These are phyloP conservation scores for Hippoglossus hippoglossus DNA, from an alignment of 2,797 vertebrate genomes.

Conservation along the genomic window DNA sequence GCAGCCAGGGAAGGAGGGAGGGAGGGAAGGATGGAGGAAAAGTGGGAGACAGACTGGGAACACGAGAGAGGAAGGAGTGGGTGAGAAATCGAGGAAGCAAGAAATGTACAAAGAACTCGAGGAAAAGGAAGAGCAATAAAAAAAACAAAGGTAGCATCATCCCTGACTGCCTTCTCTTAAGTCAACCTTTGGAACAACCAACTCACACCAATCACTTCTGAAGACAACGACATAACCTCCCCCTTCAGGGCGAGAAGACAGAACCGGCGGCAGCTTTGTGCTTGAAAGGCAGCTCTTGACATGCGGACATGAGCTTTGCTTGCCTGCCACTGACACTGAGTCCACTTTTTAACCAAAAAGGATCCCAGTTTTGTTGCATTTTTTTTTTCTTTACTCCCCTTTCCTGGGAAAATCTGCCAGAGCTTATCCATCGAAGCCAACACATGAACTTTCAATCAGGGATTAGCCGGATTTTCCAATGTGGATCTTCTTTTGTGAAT, in stretches of 20 bases:
- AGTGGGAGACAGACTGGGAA: conserved; percentile 63
- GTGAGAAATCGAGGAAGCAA: conserved; percentile 48
- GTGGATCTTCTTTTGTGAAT: conserved; percentile 92
- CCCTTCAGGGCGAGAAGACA: conserved; percentile 35
- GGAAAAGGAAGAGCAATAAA: conserved; percentile 8
- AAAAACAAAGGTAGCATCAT: conserved; percentile 23
- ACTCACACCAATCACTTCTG: conserved; percentile 25
- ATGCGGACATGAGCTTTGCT: conserved; percentile 70
- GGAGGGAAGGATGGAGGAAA: conserved; percentile 62
- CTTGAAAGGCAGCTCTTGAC: conserved; percentile 73
- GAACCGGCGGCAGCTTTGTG: conserved; percentile 41
- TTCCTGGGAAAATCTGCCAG: conserved; percentile 89
- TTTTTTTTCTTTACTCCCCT: conserved; percentile 81
- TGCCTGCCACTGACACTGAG: conserved; percentile 79
- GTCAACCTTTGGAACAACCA: conserved; percentile 45
- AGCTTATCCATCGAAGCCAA: conserved; percentile 90
- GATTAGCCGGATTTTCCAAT: conserved; percentile 92
- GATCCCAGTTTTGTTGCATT: conserved; percentile 80
- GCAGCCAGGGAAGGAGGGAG: conserved; percentile 65
- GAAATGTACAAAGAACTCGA: conserved; percentile 42
- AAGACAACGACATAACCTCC: conserved; percentile 45
- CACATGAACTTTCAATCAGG: conserved; percentile 92
- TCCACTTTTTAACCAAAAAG: conserved; percentile 81
- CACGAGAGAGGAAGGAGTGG: conserved; percentile 49
- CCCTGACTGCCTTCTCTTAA: conserved; percentile 17